Base-by-base conservation (phyloP, 1,140 invertebrate genomes). In the Drosophila kikkawai region DNA sequence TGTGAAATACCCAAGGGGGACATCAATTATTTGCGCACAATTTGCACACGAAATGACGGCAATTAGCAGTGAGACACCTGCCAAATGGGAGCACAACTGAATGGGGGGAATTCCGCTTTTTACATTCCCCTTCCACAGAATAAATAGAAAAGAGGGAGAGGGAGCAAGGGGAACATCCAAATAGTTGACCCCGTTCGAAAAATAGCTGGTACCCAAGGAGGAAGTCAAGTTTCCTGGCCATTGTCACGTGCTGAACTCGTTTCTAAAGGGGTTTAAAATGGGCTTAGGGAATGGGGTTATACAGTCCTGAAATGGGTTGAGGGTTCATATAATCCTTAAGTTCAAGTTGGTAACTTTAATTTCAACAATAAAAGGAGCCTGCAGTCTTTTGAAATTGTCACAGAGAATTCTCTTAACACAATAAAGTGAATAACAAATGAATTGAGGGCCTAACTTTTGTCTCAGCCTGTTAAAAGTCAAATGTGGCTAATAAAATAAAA, bases 31-130 rank as follows among this genome's bases (percentile, higher is more conserved):
- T 69, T 61, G 76, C 48, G 59, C 70, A 70, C 80, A 87, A 88
- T 88, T 87, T 87, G 84, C 68, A 75, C 84, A 70, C 55, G 69
- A 88, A 86, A 88, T 73, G 76, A 88, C 42, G 64, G 80, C 85
- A 88, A 88, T 88, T 88, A 88, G 79, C 66, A 66, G 69, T 50
- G 74, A 75, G 61, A 65, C 79, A 86, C 66, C 79, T 82, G 69
- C 39, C 55, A 61, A 58, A 60, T 48, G 75, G 75, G 36, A 58
- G 51, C 66, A 47, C 32, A 70, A 36, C 36, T 58, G 41, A 70
- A 32, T 44, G n/a, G 47, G 60, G 36, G 60, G 19, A 63, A 41
- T 73, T 73, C 69, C 67, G 67, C 26, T 44, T 71, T 69, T 29
- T 29, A 29, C 26, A 29, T 29, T 1, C 26, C 26, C 26, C 26